Evolutionary conservation across 2,888 invertebrate genomes (phyloP), one percentile per base, ranked within the genome.

Genomic region (Polyploca ridens): DNA sequence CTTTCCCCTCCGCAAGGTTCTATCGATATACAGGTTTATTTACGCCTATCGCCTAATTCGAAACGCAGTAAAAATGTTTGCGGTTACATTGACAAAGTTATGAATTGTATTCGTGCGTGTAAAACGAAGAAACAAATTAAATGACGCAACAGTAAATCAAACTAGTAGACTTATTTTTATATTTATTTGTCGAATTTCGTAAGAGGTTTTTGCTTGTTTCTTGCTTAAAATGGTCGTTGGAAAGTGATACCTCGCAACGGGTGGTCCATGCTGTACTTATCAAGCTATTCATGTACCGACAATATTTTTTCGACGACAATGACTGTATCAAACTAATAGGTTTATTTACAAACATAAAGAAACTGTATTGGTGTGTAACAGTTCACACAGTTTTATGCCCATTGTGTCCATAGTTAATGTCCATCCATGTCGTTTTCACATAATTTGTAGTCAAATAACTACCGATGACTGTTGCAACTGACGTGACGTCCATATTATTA

Each of bases 31-130:
- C 63, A 61, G 67, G 65, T 73, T 67, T 64, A 71, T 86, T 84
- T 81, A 87, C 78, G 86, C 82, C 77, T 79, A 82, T 77, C 75
- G 72, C 66, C 77, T 63, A 73, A 88, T 89, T 88, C 68, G 86
- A 79, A 70, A 73, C 81, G 84, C 78, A 70, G 68, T 76, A 80
- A 77, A 64, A 79, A 69, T 72, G 66, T 76, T 78, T 78, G 77
- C 75, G 75, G 76, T 73, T 70, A 69, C 69, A 77, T 78, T 80
- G 77, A 79, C 72, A 74, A 74, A 69, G 68, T 73, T 72, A 75
- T 70, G 66, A 72, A 74, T 70, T 69, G 66, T 72, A 72, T 82
- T 69, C 86, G 82, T 85, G 87, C 84, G 83, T 87, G 76, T 72
- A 83, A 80, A 85, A 66, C 69, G 79, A 77, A 80, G 72, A 70